phyloP scores from a whole-genome alignment of 2,113 vertebrate genomes.

The Mobula hypostoma region DNA sequence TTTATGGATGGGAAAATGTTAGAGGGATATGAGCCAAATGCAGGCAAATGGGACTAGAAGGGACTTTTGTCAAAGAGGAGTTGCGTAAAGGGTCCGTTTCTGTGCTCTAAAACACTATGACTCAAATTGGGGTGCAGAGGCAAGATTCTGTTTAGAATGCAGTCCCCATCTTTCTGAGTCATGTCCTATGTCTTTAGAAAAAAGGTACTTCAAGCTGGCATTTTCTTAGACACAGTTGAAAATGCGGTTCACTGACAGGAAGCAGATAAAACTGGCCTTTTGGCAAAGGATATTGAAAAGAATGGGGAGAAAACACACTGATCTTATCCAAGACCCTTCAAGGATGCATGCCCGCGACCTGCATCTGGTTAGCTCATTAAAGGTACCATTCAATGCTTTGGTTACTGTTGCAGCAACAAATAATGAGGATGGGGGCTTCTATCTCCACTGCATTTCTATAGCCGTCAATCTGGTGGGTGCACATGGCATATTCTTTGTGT shows the following conservation, averaged over 20 bases:
- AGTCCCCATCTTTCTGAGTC: neutral
- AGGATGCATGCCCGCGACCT: neutral
- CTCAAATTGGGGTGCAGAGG: neutral
- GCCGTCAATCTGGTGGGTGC: neutral
- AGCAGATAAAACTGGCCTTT: neutral
- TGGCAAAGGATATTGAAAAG: neutral
- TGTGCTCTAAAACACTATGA: no score
- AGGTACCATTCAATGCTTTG: neutral
- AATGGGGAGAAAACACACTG: neutral
- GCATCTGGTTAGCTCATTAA: neutral
- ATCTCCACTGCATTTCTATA: neutral
- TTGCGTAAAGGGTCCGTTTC: no score
- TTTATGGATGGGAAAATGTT: no score
- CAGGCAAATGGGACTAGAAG: no score
- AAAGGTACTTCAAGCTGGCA: neutral
- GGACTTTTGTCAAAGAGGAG: no score
- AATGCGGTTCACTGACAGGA: neutral
- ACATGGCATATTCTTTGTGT: neutral
- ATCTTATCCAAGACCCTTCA: neutral
- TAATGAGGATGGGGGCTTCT: neutral
- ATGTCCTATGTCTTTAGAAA: neutral
- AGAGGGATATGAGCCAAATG: no score
- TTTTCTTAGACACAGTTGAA: neutral
- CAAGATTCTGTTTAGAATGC: neutral
- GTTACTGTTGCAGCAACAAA: neutral